Evolutionary conservation across 2,113 vertebrate genomes (phyloP).

Genomic region (Scopus umbretta): DNA sequence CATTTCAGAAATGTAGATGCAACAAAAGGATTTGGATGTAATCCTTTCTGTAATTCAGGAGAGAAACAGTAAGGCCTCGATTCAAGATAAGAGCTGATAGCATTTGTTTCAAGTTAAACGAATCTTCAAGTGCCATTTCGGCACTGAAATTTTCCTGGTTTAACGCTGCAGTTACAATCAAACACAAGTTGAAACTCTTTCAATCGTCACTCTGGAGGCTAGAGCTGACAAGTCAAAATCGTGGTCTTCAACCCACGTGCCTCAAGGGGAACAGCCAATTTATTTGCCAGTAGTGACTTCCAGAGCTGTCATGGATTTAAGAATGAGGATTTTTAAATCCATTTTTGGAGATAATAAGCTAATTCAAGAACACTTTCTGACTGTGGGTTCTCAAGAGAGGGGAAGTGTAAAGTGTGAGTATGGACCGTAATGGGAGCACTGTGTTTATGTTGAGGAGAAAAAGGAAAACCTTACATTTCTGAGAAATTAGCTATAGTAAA

Average conservation of each 20-base stretch:
- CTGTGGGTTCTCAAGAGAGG: background rate
- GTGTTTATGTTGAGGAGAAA: background rate
- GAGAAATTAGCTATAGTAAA: background rate
- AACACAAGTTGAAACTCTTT: background rate
- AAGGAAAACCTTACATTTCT: background rate
- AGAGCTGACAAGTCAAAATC: background rate
- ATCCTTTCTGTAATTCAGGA: background rate
- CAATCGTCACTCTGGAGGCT: background rate
- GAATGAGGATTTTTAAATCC: background rate
- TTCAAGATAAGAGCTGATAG: background rate
- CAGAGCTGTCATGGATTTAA: background rate
- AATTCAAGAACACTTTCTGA: background rate
- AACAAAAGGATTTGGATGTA: background rate
- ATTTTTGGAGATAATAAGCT: background rate
- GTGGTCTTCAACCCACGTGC: background rate
- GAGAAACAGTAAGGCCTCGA: background rate
- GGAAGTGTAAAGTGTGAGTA: background rate
- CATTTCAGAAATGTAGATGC: background rate
- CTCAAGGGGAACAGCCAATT: background rate
- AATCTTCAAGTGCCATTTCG: background rate
- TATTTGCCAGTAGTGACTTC: background rate
- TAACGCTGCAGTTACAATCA: background rate
- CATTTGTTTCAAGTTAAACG: background rate
- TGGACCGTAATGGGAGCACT: background rate
- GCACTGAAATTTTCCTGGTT: background rate